Base-by-base conservation (phyloP, 1,140 invertebrate genomes). In the Drosophila nannoptera region DNA sequence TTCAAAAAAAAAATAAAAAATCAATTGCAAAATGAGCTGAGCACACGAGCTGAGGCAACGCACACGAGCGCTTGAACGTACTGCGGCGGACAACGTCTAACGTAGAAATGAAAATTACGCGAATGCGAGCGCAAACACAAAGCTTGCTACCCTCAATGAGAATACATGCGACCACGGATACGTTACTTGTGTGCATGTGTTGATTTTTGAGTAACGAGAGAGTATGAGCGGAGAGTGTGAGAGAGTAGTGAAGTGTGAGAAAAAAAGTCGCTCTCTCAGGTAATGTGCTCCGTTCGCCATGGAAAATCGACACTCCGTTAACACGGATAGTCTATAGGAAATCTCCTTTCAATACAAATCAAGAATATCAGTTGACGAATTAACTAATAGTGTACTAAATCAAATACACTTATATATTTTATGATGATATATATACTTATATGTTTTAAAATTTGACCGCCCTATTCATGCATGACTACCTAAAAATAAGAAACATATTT, bases 11-110 rank as follows among this genome's bases (percentile, higher is more conserved):
- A 70, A 69, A 68, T 49, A 77, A 83, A 86, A 82, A 82, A 77
- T 80, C 69, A 77, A 80, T 80, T 76, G 60, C 66, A 64, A 75
- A 75, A 77, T 50, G 66, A 68, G 69, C 80, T 80, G 66, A 71
- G 63, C 75, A 83, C 75, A 83, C 78, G 78, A 82, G 53, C 50
- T 69, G 71, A 63, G 75, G 75, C 77, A 78, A 65, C 64, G 73
- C 72, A 67, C 73, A 71, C 58, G 71, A 78, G 77, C 77, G 76
- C 60, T 56, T 40, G 69, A 72, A 75, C 55, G 60, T 75, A 75
- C 73, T 75, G 73, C 73, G 73, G 70, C 73, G 73, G 71, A 74
- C 72, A 69, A 75, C 72, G 72, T 71, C 69, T 75, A 64, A 69
- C 67, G 71, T 74, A 66, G 61, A 70, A 73, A 74, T 73, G 74